Base-by-base conservation (phyloP, 2,113 vertebrate species). In the Strix aluco region DNA sequence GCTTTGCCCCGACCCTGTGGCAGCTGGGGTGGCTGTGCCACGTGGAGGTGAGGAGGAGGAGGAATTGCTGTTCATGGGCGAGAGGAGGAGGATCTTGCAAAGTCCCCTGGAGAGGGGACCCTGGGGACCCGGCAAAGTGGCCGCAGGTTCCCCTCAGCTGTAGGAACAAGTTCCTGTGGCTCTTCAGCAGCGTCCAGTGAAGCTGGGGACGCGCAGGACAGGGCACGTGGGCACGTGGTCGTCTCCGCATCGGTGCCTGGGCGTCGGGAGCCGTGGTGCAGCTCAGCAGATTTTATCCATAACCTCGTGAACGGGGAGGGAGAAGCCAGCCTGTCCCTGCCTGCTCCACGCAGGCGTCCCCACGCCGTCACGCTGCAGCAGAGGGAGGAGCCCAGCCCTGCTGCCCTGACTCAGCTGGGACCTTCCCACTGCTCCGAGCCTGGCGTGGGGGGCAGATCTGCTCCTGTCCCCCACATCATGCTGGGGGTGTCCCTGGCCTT, bases 241-340 rank as follows among this genome's bases (percentile, higher is more conserved):
- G 1, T 42, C 42, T 46, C 66, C 1, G 1, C 0, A 0, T 55
- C 8, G 1, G n/a, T 1, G 1, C 42, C 49, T 19, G 42, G 18
- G 36, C 34, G 34, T 26, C 3, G 0, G 44, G 42, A 34, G 21
- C 57, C 23, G 27, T 1, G 16, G 36, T 71, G 54, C 19, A 0
- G 0, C 70, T 58, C 27, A 8, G n/a, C 26, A 78, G 52, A 59
- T 32, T 36, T 32, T 40, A 21, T 90, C 71, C 4, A 0, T 42
- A 46, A 44, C 86, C 86, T n/a, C 47, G 55, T 47, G 61, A 14
- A 36, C 12, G n/a, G 47, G 19, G 51, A 77, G 38, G 73, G 29
- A 47, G 79, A 44, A 78, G 87, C 47, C 42, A 40, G 47, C 77
- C n/a, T 66, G 65, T 52, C 69, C 42, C 72, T 88, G 81, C 63